A percentile compares a stretch with the other conserved stretches of the same genome.
phyloP scores from a whole-genome alignment of 2,888 invertebrate species.

The Stenichneumon culpator region DNA sequence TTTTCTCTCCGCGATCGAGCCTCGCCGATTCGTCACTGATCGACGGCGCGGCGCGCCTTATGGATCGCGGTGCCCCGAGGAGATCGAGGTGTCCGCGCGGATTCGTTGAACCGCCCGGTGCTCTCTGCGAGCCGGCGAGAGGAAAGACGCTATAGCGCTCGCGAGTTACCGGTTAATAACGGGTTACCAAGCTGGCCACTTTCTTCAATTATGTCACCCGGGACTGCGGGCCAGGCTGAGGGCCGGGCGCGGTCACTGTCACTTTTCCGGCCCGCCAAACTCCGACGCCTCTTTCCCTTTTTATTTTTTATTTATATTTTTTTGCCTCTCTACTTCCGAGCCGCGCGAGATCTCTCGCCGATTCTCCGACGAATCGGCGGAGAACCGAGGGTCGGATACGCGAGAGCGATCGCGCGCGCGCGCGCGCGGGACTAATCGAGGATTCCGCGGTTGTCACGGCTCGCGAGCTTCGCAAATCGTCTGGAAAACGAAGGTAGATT shows the following conservation, averaged over 20 bases:
- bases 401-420: conserved; percentile 43
- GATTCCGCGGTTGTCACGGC: conserved; percentile 71
- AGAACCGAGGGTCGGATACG: background rate
- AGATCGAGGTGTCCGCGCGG: background rate
- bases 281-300: conserved; percentile 66
- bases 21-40: conserved; percentile 9
- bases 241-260: conserved; percentile 64
- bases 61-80: background rate
- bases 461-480: conserved; percentile 70
- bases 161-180: conserved; percentile 73
- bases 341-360: background rate
- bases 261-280: conserved; percentile 68
- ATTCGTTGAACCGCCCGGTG: background rate
- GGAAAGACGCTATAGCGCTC: conserved; percentile 39
- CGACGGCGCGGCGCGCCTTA: background rate
- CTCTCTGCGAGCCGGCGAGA: conserved; percentile 27
- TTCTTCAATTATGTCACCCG: conserved; percentile 78
- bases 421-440: conserved; percentile 65
- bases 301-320: background rate
- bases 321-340: too few species aligned
- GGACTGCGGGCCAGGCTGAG: conserved; percentile 19
- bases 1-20: background rate
- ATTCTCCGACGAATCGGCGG: background rate
- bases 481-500: conserved; percentile 70
- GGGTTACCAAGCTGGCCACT: conserved; percentile 72